Evolutionary conservation across 2,113 vertebrate genomes (phyloP).

Genomic region (Isichthys henryi): DNA sequence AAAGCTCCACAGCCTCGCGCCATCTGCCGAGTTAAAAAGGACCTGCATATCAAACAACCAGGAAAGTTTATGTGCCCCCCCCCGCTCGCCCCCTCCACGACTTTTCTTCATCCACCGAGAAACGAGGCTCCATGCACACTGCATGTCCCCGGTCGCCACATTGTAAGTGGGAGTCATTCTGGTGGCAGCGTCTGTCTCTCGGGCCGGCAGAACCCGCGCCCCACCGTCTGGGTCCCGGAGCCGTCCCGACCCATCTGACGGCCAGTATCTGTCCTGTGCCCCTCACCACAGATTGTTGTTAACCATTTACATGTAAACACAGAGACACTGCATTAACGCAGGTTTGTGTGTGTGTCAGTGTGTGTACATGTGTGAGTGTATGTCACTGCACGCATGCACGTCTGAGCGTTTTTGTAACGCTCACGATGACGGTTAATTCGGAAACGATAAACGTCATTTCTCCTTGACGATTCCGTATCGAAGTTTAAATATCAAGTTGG

Average conservation of each 20-base stretch:
- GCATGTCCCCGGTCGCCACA: conserved; percentile 21
- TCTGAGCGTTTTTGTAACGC: background rate
- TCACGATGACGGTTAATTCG: background rate
- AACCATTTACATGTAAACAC: conserved; percentile 72
- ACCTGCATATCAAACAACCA: background rate
- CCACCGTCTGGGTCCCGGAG: conserved; percentile 47
- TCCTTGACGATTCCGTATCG: background rate
- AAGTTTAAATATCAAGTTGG: background rate
- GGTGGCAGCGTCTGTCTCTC: conserved; percentile 43
- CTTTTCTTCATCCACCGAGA: background rate
- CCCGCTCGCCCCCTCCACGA: background rate
- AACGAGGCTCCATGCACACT: background rate
- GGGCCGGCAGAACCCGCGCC: conserved; percentile 53
- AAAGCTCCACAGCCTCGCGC: too few species aligned
- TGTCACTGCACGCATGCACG: background rate
- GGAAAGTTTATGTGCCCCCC: background rate
- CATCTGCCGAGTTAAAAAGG: background rate
- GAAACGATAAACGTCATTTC: background rate
- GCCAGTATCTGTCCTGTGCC: background rate
- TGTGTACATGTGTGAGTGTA: background rate
- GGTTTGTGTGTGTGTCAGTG: conserved; percentile 39
- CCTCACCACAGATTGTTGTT: conserved; percentile 67
- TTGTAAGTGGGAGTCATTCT: conserved; percentile 59
- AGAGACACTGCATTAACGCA: conserved; percentile 41
- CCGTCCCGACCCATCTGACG: conserved; percentile 58